phyloP scores from a whole-genome alignment of 2,797 vertebrate genomes.

The Gallinago solitaria region DNA sequence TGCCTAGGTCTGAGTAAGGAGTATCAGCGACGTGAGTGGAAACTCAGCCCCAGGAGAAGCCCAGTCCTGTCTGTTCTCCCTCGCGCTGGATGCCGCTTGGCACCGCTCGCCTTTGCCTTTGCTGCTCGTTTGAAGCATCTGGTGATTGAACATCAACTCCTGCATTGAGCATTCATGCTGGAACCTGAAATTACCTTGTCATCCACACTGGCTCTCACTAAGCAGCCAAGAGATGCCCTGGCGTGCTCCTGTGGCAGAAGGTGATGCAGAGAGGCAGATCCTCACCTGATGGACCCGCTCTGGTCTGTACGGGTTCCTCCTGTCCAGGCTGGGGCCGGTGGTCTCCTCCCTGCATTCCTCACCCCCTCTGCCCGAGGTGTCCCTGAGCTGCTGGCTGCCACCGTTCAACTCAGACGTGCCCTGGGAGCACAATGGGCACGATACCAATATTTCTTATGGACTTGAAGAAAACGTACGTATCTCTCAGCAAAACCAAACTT shows the following conservation, averaged over 20 bases:
- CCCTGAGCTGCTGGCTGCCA: neutral
- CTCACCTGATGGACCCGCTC: neutral
- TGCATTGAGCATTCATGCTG: slow-evolving; percentile 47
- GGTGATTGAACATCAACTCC: slow-evolving; percentile 38
- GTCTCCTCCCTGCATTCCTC: neutral
- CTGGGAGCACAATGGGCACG: neutral
- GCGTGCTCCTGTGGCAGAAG: neutral
- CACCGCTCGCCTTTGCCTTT: neutral
- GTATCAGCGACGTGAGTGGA: neutral
- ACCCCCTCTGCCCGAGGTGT: neutral
- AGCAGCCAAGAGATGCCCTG: slow-evolving; percentile 36
- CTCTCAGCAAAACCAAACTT: neutral
- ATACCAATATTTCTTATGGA: neutral
- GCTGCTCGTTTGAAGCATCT: slow-evolving; percentile 51
- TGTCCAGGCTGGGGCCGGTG: neutral
- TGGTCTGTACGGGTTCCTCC: neutral
- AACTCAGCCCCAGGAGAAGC: neutral
- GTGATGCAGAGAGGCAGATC: neutral
- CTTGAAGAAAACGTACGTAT: neutral
- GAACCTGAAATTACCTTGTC: slow-evolving; percentile 59
- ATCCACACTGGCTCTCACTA: slow-evolving; percentile 21
- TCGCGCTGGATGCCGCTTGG: neutral
- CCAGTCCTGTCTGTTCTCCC: neutral
- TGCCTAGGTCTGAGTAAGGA: neutral
- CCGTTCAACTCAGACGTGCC: neutral